Evolutionary conservation across 2,113 vertebrate species (phyloP).

Genomic region (Lepisosteus osseus): DNA sequence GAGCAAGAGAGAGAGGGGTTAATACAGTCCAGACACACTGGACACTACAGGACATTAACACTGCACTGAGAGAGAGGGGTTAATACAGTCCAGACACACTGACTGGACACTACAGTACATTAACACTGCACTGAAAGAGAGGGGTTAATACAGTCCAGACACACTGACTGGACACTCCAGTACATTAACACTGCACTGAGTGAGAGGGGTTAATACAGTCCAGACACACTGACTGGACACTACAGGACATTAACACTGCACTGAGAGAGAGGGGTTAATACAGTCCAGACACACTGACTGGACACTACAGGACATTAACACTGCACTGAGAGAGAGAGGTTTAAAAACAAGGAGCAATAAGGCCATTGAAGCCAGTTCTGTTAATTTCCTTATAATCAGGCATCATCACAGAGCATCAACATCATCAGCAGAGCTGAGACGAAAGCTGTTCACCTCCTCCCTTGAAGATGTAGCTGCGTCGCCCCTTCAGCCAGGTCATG

Average conservation of each 20-base stretch:
- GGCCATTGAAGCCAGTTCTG: too few species aligned
- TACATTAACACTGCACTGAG: background rate
- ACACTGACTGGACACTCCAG: background rate
- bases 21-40: background rate
- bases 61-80: background rate
- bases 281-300: background rate
- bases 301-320: background rate
- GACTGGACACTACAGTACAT: background rate
- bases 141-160: background rate
- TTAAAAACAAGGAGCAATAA: background rate
- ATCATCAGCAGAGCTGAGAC: background rate
- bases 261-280: background rate
- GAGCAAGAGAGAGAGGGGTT: background rate
- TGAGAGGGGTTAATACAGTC: background rate
- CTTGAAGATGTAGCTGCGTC: constrained; percentile 92
- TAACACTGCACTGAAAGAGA: background rate
- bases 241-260: background rate
- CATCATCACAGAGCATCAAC: background rate
- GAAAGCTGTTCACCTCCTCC: constrained; percentile 71
- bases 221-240: background rate
- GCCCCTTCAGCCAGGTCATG: constrained; percentile 94
- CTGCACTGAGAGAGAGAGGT: background rate
- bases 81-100: constrained; percentile 1
- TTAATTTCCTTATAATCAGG: too few species aligned
- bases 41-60: background rate